Percentiles rank a stretch among this genome's conserved stretches.
Conservation (phyloP, 2,888 invertebrate genomes). For the Timandra comae region DNA sequence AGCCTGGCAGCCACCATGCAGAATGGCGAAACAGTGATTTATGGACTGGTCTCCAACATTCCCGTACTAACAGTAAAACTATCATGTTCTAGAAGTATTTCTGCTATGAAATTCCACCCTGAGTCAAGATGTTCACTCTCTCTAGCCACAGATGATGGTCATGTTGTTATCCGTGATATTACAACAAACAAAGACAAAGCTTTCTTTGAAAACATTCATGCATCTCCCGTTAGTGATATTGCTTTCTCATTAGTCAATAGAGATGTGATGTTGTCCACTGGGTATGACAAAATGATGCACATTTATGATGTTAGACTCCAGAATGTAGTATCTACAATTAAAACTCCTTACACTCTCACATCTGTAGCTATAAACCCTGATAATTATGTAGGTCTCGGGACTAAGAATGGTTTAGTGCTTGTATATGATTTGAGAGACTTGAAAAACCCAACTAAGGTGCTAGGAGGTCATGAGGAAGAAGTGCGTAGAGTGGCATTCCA, state of each 20-base stretch:
- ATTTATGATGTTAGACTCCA: slow-evolving; percentile 74
- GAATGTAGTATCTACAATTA: slow-evolving; percentile 60
- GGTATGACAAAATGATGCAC: slow-evolving; percentile 74
- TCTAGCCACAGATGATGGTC: slow-evolving; percentile 71
- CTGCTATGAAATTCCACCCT: slow-evolving; percentile 69
- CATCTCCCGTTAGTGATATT: slow-evolving; percentile 76
- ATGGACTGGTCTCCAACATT: slow-evolving; percentile 69
- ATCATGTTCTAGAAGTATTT: slow-evolving; percentile 57
- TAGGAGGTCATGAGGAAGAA: slow-evolving; percentile 70
- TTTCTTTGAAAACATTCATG: slow-evolving; percentile 70
- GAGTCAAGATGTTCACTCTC: slow-evolving; percentile 62
- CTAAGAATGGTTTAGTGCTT: slow-evolving; percentile 71
- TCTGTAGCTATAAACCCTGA: slow-evolving; percentile 60
- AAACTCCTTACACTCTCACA: slow-evolving; percentile 55
- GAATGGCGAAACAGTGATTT: slow-evolving; percentile 69
- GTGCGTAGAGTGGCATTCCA: slow-evolving; percentile 69
- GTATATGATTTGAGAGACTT: slow-evolving; percentile 76
- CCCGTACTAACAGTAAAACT: slow-evolving; percentile 61
- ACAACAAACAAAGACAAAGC: slow-evolving; percentile 65
- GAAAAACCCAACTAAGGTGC: slow-evolving; percentile 55
- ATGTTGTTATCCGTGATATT: slow-evolving; percentile 60
- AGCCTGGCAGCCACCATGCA: slow-evolving; percentile 65
- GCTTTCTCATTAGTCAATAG: slow-evolving; percentile 73
- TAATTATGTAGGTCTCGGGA: slow-evolving; percentile 72
- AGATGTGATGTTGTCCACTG: slow-evolving; percentile 74